Evolutionary conservation across 2,113 vertebrate species (phyloP).

Genomic region (Oreamnos americanus): DNA sequence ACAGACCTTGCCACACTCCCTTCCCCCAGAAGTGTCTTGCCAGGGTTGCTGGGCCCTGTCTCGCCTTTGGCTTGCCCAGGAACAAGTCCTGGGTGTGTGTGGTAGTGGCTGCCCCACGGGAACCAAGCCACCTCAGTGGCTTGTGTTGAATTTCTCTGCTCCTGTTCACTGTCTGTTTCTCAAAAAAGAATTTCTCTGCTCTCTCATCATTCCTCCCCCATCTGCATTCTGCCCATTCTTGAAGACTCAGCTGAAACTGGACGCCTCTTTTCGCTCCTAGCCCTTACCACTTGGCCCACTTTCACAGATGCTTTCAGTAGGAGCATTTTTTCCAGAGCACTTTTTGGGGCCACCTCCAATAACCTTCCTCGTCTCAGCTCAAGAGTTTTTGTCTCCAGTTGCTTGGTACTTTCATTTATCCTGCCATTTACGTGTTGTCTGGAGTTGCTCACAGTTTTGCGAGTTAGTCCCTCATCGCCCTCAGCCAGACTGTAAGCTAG

Average conservation of each 20-base stretch:
- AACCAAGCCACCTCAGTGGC: background rate
- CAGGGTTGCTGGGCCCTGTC: background rate
- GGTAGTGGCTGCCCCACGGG: background rate
- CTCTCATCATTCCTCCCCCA: background rate
- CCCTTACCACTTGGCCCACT: background rate
- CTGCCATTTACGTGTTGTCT: background rate
- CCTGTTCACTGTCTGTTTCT: background rate
- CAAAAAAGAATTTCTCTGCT: background rate
- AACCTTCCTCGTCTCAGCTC: background rate
- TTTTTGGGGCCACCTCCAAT: background rate
- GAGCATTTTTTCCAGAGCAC: background rate
- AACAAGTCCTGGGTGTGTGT: background rate
- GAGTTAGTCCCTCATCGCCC: background rate
- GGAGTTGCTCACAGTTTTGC: background rate
- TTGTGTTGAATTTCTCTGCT: background rate
- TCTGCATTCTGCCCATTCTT: background rate
- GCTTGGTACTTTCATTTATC: background rate
- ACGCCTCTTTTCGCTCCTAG: fast-evolving
- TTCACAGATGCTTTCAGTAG: background rate
- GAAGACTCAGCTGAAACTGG: background rate
- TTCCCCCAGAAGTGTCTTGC: background rate
- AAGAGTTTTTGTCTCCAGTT: background rate
- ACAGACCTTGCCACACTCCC: background rate
- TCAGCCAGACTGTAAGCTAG: background rate
- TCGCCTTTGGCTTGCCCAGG: background rate